These are phyloP conservation scores for Drosophila mimica DNA, from an alignment of 2,888 invertebrate species.

Conservation along the genomic window DNA sequence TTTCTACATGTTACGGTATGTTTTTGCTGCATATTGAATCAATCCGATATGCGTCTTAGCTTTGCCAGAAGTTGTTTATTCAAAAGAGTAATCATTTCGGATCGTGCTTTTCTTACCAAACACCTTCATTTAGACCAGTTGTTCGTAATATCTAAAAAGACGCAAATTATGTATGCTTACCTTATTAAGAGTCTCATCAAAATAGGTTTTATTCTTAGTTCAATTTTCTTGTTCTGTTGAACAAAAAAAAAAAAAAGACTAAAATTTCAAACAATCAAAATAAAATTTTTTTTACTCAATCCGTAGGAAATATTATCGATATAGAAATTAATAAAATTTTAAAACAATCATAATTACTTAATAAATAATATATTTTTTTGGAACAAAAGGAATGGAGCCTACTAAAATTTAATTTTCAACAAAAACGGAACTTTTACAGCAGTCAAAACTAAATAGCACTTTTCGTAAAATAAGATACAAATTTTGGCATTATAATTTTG, in stretches of 20 bases:
- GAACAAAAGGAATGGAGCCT: not conserved
- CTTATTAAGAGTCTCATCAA: not conserved
- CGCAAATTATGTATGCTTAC: not conserved
- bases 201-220: not conserved
- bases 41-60: not conserved
- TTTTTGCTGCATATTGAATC: not conserved
- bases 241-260: too few species aligned
- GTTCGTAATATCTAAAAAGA: not conserved
- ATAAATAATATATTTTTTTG: not conserved
- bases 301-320: not conserved
- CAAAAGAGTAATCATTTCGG: not conserved
- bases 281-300: not conserved
- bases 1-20: not conserved
- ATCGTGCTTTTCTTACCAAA: not conserved
- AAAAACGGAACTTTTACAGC: not conserved
- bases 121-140: not conserved
- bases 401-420: not conserved
- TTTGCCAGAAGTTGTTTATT: not conserved
- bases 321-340: not conserved
- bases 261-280: too few species aligned
- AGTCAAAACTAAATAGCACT: not conserved
- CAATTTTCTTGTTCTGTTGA: not conserved
- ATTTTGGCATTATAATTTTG: not conserved
- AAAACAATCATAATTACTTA: not conserved
- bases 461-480: not conserved